A percentile compares a stretch with the other conserved stretches of the same genome.
Conservation (phyloP, 1,140 invertebrate genomes). For the Drosophila aff. region DNA sequence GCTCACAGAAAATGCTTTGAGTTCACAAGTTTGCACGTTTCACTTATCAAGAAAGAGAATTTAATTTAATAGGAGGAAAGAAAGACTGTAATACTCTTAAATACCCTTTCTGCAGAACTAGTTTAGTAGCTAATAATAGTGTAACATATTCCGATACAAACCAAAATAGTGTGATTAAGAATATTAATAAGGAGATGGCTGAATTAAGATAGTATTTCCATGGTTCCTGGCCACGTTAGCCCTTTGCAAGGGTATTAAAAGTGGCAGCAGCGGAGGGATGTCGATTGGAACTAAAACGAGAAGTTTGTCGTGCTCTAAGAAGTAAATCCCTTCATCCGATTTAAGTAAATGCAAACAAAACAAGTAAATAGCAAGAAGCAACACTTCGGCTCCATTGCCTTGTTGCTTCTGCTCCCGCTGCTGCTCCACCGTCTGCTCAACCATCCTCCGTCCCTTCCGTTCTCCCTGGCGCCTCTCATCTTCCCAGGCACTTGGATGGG, state of each 20-base stretch:
- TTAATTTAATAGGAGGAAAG: constrained; percentile 48
- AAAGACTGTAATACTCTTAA: neutral
- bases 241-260: constrained; percentile 6
- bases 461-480: constrained; percentile 14
- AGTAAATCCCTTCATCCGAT: constrained; percentile 83
- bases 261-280: constrained; percentile 8
- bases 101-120: neutral
- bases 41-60: constrained; percentile 17
- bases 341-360: constrained; percentile 84
- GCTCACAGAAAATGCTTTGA: constrained; percentile 34
- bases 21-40: constrained; percentile 61
- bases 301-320: constrained; percentile 75
- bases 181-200: neutral
- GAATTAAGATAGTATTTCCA: neutral
- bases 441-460: neutral
- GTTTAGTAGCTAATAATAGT: neutral
- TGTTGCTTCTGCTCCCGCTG: constrained; percentile 26
- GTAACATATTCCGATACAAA: neutral
- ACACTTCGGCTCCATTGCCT: constrained; percentile 46
- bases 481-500: constrained; percentile 61
- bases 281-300: neutral
- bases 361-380: constrained; percentile 84
- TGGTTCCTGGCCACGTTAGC: neutral
- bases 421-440: neutral
- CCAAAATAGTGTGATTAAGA: neutral